Base-by-base conservation (phyloP, 2,113 vertebrate genomes). In the Lagopus muta region DNA sequence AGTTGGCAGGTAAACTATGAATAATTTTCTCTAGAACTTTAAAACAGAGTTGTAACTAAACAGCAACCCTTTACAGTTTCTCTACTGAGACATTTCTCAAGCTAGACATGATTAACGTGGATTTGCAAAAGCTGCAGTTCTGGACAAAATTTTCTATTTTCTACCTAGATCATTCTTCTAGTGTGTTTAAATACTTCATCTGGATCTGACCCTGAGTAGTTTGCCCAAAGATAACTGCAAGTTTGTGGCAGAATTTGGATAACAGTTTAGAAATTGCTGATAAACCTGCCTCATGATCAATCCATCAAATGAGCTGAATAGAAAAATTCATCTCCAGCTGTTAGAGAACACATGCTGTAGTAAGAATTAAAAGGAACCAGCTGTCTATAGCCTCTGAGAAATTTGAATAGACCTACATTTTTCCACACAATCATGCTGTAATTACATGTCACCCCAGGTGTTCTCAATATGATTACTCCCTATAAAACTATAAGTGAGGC, bases 371-470 rank as follows among this genome's bases (percentile, higher is more conserved):
- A 97, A 97, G 88, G 76, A 97, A 62, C 93, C 96, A 96, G 96
- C 91, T 97, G 95, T 86, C 94, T 94, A 70, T 83, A 95, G 94
- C 94, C 93, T 82, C 90, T 72, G 94, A 95, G 96, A 97, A 97
- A 94, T 96, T 94, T 95, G 94, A 95, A 95, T 94, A 97, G 96
- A 94, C 89, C 94, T 90, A 96, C 96, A 96, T 95, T 97, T 97
- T 97, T 95, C 94, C 85, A 95, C 82, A 90, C 93, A 94, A 96
- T 97, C 96, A 95, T 95, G 70, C 91, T 96, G 95, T 97, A 97
- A 97, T 97, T 97, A 97, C 95, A 94, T 96, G 90, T 96, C 93
- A 96, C 96, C 91, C 94, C 96, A 96, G 96, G 95, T 96, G 95
- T 95, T 97, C 91, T 96, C 91, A 95, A 95, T 96, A 91, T 92